phyloP scores from a whole-genome alignment of 2,888 invertebrate species.

The Masnerella sp. region DNA sequence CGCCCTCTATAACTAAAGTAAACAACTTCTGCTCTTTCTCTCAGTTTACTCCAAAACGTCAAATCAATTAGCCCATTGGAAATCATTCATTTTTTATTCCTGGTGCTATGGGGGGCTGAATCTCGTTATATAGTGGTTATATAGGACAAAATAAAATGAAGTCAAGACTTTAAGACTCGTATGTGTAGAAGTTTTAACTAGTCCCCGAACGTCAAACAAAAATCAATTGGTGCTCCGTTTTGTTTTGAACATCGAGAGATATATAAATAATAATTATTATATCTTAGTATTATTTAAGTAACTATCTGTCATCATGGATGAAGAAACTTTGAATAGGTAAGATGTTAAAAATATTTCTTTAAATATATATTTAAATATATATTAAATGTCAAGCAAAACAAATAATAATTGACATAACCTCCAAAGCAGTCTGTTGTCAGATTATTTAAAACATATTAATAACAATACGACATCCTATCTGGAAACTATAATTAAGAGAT shows the following conservation, averaged over 20 bases:
- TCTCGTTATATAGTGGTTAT: too few species aligned
- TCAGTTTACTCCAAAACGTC: not conserved
- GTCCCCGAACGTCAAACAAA: too few species aligned
- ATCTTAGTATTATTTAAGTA: not conserved
- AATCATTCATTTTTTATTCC: not conserved
- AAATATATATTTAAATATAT: constrained; percentile 8
- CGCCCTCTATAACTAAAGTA: not conserved
- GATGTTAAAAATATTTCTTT: not conserved
- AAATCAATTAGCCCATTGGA: too few species aligned
- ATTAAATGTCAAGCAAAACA: not conserved
- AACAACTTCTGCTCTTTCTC: not conserved
- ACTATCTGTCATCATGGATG: constrained; percentile 16
- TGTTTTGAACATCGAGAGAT: too few species aligned
- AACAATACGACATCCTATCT: too few species aligned
- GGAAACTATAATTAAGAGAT: too few species aligned
- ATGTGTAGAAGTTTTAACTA: too few species aligned
- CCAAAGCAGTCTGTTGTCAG: too few species aligned
- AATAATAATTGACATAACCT: not conserved
- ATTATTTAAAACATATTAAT: too few species aligned
- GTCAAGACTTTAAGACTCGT: too few species aligned
- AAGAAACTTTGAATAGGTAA: constrained; percentile 38
- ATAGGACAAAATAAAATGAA: too few species aligned
- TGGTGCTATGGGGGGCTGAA: too few species aligned
- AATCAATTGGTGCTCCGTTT: not conserved
- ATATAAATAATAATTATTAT: not conserved